Conservation (phyloP, 2,888 invertebrate species). For the Thelaira solivaga region DNA sequence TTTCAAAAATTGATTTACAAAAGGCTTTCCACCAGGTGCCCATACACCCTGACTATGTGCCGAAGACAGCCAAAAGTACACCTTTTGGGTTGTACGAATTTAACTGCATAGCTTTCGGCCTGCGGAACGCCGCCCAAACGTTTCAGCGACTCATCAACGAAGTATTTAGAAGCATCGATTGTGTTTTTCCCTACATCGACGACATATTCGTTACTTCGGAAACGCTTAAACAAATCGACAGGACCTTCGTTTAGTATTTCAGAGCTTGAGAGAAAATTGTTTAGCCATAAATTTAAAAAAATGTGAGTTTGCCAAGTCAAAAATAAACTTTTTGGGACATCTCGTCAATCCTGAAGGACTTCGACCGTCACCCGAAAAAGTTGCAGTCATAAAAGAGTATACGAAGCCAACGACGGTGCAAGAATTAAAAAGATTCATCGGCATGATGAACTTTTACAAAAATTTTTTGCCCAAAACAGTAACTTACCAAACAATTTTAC, state of each 20-base stretch:
- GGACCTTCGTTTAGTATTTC: background rate
- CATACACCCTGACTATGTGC: background rate
- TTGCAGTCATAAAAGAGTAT: too few relatives aligned
- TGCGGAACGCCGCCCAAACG: background rate
- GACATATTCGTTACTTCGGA: too few relatives aligned
- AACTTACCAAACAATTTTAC: constrained; percentile 52
- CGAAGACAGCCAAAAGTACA: background rate
- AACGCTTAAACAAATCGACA: background rate
- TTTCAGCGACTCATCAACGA: constrained; percentile 55
- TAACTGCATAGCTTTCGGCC: background rate
- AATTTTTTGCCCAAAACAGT: too few relatives aligned
- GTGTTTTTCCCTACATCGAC: background rate
- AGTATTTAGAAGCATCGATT: constrained; percentile 15
- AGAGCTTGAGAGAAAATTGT: background rate
- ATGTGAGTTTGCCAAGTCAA: background rate
- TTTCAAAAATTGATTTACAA: too few relatives aligned
- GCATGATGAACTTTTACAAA: too few relatives aligned
- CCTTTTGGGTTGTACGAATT: background rate
- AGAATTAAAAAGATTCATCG: too few relatives aligned
- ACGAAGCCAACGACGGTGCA: too few relatives aligned
- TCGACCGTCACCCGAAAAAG: too few relatives aligned
- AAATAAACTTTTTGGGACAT: constrained; percentile 3
- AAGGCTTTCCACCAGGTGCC: background rate
- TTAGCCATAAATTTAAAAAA: too few relatives aligned
- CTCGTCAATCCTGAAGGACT: too few relatives aligned